Evolutionary conservation across 2,888 invertebrate species (phyloP), one percentile per base, ranked within the genome.

Genomic region (Drosophila conformis): DNA sequence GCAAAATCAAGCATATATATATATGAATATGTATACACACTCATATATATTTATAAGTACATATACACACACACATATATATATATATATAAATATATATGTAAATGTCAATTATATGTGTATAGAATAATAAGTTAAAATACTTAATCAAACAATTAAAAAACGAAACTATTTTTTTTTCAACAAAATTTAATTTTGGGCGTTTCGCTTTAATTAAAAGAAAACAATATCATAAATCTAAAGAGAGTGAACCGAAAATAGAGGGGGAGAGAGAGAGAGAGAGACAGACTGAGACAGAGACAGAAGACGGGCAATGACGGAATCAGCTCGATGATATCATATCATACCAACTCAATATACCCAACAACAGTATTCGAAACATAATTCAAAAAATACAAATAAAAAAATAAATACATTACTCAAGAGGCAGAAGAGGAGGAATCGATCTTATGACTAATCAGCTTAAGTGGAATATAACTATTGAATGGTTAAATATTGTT

Each of bases 181-280:
- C 25, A 36, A 38, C 31, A 38, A 49, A 21, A 38, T 11, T 31
- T 31, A 21, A 15, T 48, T 75, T 69, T 42, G 75, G 83, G 83
- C 72, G 78, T 82, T 72, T 69, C 74, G 62, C 65, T 76, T 81
- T 64, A 75, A 82, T 69, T 76, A 78, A 65, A 75, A 76, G 49
- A 72, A 73, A 73, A 65, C 69, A 73, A 63, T 59, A 61, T 53
- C 83, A 84, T 84, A 78, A 78, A 82, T 82, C 78, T 69, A 49
- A 36, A 27, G 51, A 11, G 31, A n/a, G 35, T 15, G 36, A 21
- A 4, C 15, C 2, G 2, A 15, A 46, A 46, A 46, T 46, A 25
- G 46, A 15, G 21, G 8, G 21, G 38, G 46, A 8, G 7, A 46
- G 13, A 7, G 13, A 46, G 13, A 7, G 13, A 21, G 25, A 25